phyloP scores from a whole-genome alignment of 2,888 invertebrate genomes.

The Andrena camellia region DNA sequence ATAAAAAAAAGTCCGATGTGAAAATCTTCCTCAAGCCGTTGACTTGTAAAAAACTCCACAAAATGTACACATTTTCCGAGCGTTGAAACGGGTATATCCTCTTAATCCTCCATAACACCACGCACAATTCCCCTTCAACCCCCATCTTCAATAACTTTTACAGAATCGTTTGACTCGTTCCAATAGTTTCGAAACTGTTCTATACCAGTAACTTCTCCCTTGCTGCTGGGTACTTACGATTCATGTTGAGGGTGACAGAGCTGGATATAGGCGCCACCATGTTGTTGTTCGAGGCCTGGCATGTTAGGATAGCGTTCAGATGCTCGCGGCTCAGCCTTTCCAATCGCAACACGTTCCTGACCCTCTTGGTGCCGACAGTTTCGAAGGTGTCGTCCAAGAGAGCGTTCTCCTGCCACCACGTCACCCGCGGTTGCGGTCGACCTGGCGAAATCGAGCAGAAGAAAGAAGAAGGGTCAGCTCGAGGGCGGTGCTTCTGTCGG shows the following conservation, averaged over 20 bases:
- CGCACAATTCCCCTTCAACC: too few species aligned
- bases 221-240: slow-evolving; percentile 87
- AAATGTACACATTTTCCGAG: too few species aligned
- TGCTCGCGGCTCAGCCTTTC: slow-evolving; percentile 90
- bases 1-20: too few species aligned
- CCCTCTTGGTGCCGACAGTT: slow-evolving; percentile 88
- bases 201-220: too few species aligned
- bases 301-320: slow-evolving; percentile 89
- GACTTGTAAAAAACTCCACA: too few species aligned
- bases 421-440: slow-evolving; percentile 90
- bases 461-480: slow-evolving; percentile 17
- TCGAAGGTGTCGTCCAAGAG: slow-evolving; percentile 90
- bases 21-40: too few species aligned
- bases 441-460: slow-evolving; percentile 85
- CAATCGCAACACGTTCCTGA: slow-evolving; percentile 90
- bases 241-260: slow-evolving; percentile 90
- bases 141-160: too few species aligned
- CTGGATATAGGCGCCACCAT: slow-evolving; percentile 89
- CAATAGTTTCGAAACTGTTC: background rate
- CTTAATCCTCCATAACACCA: too few species aligned
- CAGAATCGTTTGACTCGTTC: too few species aligned
- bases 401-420: slow-evolving; percentile 92
- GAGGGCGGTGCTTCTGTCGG: background rate
- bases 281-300: slow-evolving; percentile 91
- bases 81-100: too few species aligned